These are phyloP conservation scores for Tachypleus tridentatus DNA, from an alignment of 1,140 invertebrate genomes.

Conservation along the genomic window DNA sequence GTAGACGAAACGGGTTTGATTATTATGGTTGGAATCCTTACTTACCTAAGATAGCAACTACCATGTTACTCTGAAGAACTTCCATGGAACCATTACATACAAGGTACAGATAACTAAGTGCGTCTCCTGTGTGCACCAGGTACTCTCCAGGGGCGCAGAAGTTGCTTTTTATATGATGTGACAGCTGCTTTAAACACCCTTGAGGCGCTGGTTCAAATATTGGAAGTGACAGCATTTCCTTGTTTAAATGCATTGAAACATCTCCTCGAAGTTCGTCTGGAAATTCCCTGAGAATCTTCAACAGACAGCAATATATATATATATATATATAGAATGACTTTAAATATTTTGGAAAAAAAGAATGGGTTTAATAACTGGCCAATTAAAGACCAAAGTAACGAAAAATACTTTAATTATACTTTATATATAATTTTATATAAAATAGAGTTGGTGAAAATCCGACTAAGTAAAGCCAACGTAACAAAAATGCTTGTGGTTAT, in stretches of 20 bases:
- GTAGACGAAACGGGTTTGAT: too few species aligned
- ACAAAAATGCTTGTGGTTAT: too few species aligned
- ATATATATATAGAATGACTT: too few species aligned
- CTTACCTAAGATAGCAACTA: slow-evolving; percentile 93
- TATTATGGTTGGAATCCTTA: background rate
- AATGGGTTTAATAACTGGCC: too few species aligned
- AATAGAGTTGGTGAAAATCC: too few species aligned
- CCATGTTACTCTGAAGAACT: slow-evolving; percentile 93
- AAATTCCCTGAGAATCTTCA: slow-evolving; percentile 87
- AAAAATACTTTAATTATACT: too few species aligned
- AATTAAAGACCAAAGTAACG: too few species aligned
- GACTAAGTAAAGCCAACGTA: too few species aligned
- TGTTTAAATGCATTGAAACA: slow-evolving; percentile 87
- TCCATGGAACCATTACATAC: slow-evolving; percentile 97
- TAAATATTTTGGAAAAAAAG: too few species aligned
- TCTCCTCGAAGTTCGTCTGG: slow-evolving; percentile 89
- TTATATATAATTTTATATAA: too few species aligned
- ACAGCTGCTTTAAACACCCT: slow-evolving; percentile 82
- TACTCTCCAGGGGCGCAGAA: slow-evolving; percentile 95
- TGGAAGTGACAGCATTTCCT: slow-evolving; percentile 83
- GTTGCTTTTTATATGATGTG: slow-evolving; percentile 76
- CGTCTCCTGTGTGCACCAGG: slow-evolving; percentile 91
- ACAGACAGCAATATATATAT: background rate
- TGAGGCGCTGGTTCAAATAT: slow-evolving; percentile 82
- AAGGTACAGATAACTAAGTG: slow-evolving; percentile 90